A percentile compares a stretch with the other conserved stretches of the same genome.
Evolutionary conservation across 2,888 invertebrate species (phyloP).

Genomic region (Phortica magna): DNA sequence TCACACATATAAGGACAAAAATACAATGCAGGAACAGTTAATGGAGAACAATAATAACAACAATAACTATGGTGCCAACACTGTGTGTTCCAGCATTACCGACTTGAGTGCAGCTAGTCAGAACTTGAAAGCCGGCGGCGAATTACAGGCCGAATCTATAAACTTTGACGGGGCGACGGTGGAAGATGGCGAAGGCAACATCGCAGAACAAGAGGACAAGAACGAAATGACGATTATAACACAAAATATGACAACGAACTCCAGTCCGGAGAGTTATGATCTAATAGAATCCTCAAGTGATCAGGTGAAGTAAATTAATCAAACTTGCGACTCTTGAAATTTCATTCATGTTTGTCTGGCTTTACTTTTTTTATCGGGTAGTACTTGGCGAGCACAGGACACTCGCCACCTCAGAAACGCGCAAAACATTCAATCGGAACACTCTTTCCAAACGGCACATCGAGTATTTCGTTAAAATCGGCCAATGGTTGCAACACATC

Average conservation of each 20-base stretch:
- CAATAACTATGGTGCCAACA: constrained; percentile 16
- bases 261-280: constrained; percentile 7
- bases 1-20: not conserved
- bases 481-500: not conserved
- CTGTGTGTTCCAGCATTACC: too few species aligned
- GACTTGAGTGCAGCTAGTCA: not conserved
- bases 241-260: not conserved
- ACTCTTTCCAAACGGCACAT: not conserved
- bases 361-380: not conserved
- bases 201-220: too few species aligned
- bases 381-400: not conserved
- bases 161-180: too few species aligned
- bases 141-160: not conserved
- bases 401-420: not conserved
- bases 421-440: not conserved
- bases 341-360: not conserved
- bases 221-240: too few species aligned
- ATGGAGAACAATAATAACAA: constrained; percentile 16
- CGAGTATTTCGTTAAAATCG: not conserved
- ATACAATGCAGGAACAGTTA: constrained; percentile 8
- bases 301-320: constrained; percentile 61
- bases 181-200: too few species aligned
- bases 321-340: not conserved
- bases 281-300: not conserved
- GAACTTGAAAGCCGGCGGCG: not conserved